These are phyloP conservation scores for Diachasmimorpha longicaudata DNA, from an alignment of 1,140 invertebrate genomes.

Conservation along the genomic window DNA sequence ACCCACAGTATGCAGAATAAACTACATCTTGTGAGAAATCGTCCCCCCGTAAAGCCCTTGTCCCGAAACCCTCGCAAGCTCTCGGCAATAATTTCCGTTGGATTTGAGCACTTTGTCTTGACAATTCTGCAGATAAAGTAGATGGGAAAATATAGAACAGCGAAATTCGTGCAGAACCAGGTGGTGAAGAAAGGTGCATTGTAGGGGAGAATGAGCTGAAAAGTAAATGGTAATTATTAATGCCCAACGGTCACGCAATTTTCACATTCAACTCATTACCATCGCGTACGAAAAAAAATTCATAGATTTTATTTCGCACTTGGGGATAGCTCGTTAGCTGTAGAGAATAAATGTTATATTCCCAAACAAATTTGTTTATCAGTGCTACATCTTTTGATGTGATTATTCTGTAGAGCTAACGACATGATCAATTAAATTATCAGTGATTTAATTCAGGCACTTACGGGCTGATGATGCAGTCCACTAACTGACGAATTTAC, in stretches of 20 bases:
- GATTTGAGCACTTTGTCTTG: constrained; percentile 75
- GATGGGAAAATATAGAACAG: constrained; percentile 88
- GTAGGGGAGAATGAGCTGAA: constrained; percentile 69
- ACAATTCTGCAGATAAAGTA: constrained; percentile 78
- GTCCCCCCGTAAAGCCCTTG: constrained; percentile 83
- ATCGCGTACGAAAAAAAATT: too few species aligned
- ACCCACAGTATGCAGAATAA: constrained; percentile 91
- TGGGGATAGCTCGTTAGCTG: too few species aligned
- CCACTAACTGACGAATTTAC: constrained; percentile 54
- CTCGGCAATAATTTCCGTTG: constrained; percentile 77
- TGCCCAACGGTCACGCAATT: not conserved
- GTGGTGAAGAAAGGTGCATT: constrained; percentile 93
- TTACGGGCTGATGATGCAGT: constrained; percentile 60
- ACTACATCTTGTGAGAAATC: constrained; percentile 83
- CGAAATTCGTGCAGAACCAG: constrained; percentile 95
- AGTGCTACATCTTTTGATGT: too few species aligned
- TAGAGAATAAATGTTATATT: too few species aligned
- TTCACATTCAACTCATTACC: not conserved
- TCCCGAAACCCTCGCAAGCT: constrained; percentile 84
- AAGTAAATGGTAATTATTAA: constrained; percentile 38
- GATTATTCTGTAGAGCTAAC: too few species aligned
- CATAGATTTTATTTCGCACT: too few species aligned
- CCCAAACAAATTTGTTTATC: too few species aligned
- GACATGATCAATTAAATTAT: not conserved
- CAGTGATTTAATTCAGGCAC: not conserved